Evolutionary conservation across 2,888 invertebrate species (phyloP), one percentile per base, ranked within the genome.

Genomic region (Adela reaumurella): DNA sequence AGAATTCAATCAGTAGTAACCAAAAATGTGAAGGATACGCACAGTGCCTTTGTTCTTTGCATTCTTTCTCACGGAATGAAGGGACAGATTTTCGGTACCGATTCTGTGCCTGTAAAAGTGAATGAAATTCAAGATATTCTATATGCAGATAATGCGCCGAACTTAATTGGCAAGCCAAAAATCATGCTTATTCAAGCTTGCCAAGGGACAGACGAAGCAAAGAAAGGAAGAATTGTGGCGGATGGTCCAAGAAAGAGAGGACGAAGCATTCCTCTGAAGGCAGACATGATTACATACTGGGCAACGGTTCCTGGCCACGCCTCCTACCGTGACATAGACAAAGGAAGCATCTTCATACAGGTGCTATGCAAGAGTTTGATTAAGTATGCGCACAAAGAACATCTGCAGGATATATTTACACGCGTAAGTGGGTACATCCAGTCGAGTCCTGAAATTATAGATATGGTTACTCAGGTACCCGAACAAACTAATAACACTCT

Each of bases 261-360:
- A 53, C 48, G 59, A 58, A 52, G 64, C 41, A 45, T 35, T 47
- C 55, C 70, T 24, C 62, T 62, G 46, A 76, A 72, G 54, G 61
- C 65, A 1, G 69, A 77, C 55, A 70, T 72, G 43, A 60, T 77
- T 3, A 62, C 74, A 14, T 77, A 65, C 53, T 76, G 72, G 70
- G 77, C 78, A 0, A 78, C 77, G 17, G 70, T 74, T 45, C 72
- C 76, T 5, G 69, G 71, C 55, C 66, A 68, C 58, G 70, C 72
- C 57, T 73, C 78, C 3, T 76, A 59, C 47, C 68, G 78, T 56
- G 57, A 64, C 57, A 64, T 63, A 48, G 53, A 59, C 43, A 57
- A 56, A 46, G 79, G 79, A 1, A 70, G 77, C 10, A 59, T 78
- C 53, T 79, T 79, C 49, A 74, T 79, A 50, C 72, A 74, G 54